Evolutionary conservation across 2,113 vertebrate genomes (phyloP), one percentile per base, ranked within the genome.

Genomic region (Aptenodytes patagonicus): DNA sequence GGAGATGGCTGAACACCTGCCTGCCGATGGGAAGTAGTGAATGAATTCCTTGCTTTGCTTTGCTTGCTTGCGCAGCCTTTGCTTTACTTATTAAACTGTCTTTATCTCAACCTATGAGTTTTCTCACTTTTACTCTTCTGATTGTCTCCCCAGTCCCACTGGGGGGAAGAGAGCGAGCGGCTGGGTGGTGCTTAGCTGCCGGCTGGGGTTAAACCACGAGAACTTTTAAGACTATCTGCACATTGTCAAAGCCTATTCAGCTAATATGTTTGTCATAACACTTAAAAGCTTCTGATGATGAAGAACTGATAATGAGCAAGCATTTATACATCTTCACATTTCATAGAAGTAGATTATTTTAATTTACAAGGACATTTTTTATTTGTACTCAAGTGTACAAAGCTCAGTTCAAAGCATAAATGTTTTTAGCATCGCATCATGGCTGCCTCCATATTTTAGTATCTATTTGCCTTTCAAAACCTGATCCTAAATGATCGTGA

Each of bases 231-330:
- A 94, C 70, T 89, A 89, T 64, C 36, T 93, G 90, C 73, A 85
- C 8, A 16, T 92, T 95, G 92, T 96, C 95, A 97, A 96, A 97
- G 89, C 60, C 90, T 95, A 79, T 77, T 15, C 11, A 94, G 85
- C 64, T 95, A 91, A 79, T 4, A 58, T 54, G 69, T 82, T 83
- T 89, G 40, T 76, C 90, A 81, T 80, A 72, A 82, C 60, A 91
- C 76, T 95, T 89, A 79, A 94, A 95, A 91, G 46, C 15, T 9
- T 79, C 77, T 79, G 72, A 89, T 82, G 61, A 90, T 42, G 62
- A 96, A 82, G 60, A 10, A 25, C 19, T 69, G 71, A 89, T n/a
- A 88, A 20, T 5, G 5, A 96, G 40, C 12, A 42, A 81, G 82
- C 60, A 87, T 87, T 94, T 68, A 72, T 17, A 78, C 7, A 73